Evolutionary conservation across 2,888 invertebrate genomes (phyloP).

Genomic region (Leptodirus hochenwartii): DNA sequence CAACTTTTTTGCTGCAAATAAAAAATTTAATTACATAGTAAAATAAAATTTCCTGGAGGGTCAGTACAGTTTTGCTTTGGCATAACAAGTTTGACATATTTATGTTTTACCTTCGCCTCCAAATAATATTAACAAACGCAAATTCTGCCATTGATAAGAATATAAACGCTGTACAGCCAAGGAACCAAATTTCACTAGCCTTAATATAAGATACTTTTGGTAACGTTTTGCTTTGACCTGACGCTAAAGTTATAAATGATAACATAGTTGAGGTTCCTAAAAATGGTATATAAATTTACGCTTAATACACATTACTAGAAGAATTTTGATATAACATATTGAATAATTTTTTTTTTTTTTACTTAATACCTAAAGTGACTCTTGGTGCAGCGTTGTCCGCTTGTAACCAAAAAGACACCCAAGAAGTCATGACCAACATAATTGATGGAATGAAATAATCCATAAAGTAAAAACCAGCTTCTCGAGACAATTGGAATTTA

Average conservation of each 20-base stretch:
- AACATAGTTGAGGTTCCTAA: constrained; percentile 70
- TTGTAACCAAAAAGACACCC: constrained; percentile 82
- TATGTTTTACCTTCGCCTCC: constrained; percentile 52
- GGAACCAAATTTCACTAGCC: constrained; percentile 79
- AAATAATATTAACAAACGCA: constrained; percentile 78
- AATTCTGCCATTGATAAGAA: constrained; percentile 75
- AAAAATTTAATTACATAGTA: constrained; percentile 2
- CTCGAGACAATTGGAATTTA: constrained; percentile 58
- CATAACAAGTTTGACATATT: neutral
- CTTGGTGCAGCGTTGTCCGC: constrained; percentile 71
- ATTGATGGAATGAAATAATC: constrained; percentile 79
- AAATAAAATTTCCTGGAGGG: neutral
- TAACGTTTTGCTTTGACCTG: constrained; percentile 66
- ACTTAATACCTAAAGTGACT: constrained; percentile 46
- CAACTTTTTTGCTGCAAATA: constrained; percentile 39
- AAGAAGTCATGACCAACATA: constrained; percentile 69
- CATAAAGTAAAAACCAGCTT: constrained; percentile 75
- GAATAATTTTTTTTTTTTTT: constrained; percentile 2
- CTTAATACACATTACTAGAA: too few relatives aligned
- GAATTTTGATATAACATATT: constrained; percentile 1
- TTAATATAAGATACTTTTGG: constrained; percentile 83
- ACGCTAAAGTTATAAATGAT: constrained; percentile 72
- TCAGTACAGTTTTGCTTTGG: neutral
- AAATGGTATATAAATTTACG: constrained; percentile 18
- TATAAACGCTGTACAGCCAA: constrained; percentile 69